Percentiles rank a stretch among this genome's conserved stretches.
These are phyloP conservation scores for Argyresthia albistria DNA, from an alignment of 2,888 invertebrate species.

Conservation along the genomic window DNA sequence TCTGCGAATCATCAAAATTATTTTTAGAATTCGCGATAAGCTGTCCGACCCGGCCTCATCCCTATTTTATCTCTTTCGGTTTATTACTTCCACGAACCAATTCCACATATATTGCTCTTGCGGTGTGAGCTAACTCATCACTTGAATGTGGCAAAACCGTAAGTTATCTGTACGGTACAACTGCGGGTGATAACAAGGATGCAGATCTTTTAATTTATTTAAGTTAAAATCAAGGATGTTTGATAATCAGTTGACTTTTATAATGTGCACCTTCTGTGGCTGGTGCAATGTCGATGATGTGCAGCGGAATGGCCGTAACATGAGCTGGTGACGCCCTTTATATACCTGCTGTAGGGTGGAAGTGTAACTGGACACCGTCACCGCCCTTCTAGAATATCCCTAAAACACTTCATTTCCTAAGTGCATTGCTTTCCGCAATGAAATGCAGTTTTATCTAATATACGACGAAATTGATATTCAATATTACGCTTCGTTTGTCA, in stretches of 20 bases:
- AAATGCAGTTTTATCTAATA: constrained; percentile 33
- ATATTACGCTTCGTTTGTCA: constrained; percentile 2
- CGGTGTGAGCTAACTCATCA: too few species aligned
- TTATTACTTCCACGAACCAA: neutral
- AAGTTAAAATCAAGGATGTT: too few species aligned
- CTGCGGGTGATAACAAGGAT: too few species aligned
- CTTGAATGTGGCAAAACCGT: too few species aligned
- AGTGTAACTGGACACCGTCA: constrained; percentile 45
- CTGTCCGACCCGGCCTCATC: too few species aligned
- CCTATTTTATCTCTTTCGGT: neutral
- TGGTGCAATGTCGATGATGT: too few species aligned
- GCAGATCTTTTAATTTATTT: too few species aligned
- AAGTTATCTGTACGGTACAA: too few species aligned
- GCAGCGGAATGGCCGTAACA: constrained; percentile 29
- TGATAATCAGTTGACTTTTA: too few species aligned
- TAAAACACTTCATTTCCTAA: constrained; percentile 60
- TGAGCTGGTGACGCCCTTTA: constrained; percentile 43
- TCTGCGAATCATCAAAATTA: too few species aligned
- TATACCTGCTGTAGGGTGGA: constrained; percentile 59
- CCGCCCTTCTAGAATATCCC: constrained; percentile 34
- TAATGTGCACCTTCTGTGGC: too few species aligned
- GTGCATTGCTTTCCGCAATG: constrained; percentile 35
- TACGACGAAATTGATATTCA: constrained; percentile 1
- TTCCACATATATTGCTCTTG: neutral
- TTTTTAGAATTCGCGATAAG: too few species aligned